Evolutionary conservation across 2,113 vertebrate species (phyloP).

Genomic region (Caloenas nicobarica): DNA sequence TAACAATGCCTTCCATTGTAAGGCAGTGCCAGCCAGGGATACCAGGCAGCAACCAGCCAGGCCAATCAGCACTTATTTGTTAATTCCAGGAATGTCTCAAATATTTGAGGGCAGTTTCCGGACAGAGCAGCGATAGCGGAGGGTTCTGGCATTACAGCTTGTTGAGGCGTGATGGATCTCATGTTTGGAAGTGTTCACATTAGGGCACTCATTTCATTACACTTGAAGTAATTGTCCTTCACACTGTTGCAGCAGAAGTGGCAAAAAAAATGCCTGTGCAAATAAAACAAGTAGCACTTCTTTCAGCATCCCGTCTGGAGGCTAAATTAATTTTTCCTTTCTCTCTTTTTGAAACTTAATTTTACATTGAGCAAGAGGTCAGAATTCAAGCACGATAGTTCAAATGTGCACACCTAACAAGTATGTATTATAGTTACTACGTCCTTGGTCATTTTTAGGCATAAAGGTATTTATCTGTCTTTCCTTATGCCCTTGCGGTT

Average conservation of each 20-base stretch:
- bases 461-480: background rate
- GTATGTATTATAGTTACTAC: background rate
- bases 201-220: conserved; percentile 10
- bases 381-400: background rate
- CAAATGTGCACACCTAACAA: background rate
- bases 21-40: conserved; percentile 56
- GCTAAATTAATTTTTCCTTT: background rate
- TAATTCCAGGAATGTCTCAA: conserved; percentile 73
- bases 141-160: conserved; percentile 17
- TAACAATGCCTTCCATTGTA: conserved; percentile 71
- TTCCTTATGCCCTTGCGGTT: background rate
- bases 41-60: conserved; percentile 62
- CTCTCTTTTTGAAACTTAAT: background rate
- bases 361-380: background rate
- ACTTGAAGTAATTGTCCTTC: conserved; percentile 16
- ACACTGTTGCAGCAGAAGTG: background rate
- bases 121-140: conserved; percentile 26
- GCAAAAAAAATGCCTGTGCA: background rate
- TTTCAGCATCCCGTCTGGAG: background rate
- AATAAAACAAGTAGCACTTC: background rate
- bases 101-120: conserved; percentile 65
- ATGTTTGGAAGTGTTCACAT: background rate
- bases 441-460: background rate
- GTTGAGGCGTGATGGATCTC: background rate
- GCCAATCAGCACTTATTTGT: conserved; percentile 66